phyloP scores from a whole-genome alignment of 2,888 invertebrate species.

The Cryptocheilus praepositus region DNA sequence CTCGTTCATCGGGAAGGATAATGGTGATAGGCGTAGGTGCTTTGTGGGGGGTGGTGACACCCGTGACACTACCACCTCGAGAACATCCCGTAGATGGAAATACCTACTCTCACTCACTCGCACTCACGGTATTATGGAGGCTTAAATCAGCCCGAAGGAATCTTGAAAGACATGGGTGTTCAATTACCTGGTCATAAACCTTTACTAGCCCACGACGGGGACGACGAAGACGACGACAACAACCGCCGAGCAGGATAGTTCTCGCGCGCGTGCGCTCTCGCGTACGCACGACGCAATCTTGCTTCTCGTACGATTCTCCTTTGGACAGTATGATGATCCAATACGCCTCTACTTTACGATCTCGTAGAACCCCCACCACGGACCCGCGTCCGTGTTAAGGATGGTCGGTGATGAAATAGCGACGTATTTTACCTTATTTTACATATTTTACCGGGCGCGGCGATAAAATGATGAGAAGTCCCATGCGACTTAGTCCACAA shows the following conservation, averaged over 20 bases:
- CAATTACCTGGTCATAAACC: constrained; percentile 68
- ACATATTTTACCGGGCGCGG: constrained; percentile 44
- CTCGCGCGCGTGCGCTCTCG: constrained; percentile 29
- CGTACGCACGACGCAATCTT: constrained; percentile 46
- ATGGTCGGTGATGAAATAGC: constrained; percentile 47
- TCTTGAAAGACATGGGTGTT: constrained; percentile 64
- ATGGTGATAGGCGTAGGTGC: constrained; percentile 43
- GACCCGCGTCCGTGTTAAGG: constrained; percentile 37
- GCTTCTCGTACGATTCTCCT: constrained; percentile 43
- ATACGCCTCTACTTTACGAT: constrained; percentile 57
- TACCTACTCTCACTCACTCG: constrained; percentile 46
- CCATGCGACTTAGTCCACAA: constrained; percentile 20
- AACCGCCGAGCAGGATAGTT: constrained; percentile 39
- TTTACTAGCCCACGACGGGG: constrained; percentile 58
- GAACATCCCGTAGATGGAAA: constrained; percentile 52
- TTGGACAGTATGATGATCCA: constrained; percentile 57
- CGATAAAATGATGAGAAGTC: constrained; percentile 36
- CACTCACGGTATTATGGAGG: constrained; percentile 56
- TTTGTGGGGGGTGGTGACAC: constrained; percentile 51
- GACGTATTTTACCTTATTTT: constrained; percentile 50
- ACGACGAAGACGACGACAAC: constrained; percentile 37
- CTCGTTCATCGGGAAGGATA: constrained; percentile 43
- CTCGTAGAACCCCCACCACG: constrained; percentile 50
- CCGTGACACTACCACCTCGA: constrained; percentile 39
- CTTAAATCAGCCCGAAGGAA: constrained; percentile 65